A percentile compares a stretch with the other conserved stretches of the same genome.
Evolutionary conservation across 2,888 invertebrate genomes (phyloP).

Genomic region (Caenorhabditis sp.): DNA sequence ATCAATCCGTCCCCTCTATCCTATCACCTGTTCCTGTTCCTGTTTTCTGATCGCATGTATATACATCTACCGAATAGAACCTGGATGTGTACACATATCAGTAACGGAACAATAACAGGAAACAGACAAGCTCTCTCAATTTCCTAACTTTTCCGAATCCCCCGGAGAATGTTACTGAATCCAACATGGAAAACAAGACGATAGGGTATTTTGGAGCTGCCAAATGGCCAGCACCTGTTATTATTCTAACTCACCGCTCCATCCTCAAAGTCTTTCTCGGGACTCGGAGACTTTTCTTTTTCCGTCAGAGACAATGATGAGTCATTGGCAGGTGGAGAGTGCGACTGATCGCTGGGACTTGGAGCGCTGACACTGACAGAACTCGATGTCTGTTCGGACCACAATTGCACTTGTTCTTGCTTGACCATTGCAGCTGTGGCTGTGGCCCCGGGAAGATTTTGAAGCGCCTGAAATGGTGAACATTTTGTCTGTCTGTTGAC

Average conservation of each 20-base stretch:
- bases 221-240: slow-evolving; percentile 11
- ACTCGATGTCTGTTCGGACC: slow-evolving; percentile 67
- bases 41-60: slow-evolving; percentile 8
- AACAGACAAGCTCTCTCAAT: background rate
- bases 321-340: slow-evolving; percentile 53
- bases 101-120: slow-evolving; percentile 13
- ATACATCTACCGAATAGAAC: background rate
- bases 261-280: slow-evolving; percentile 59
- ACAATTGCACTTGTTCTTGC: slow-evolving; percentile 60
- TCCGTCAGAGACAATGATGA: slow-evolving; percentile 28
- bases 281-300: slow-evolving; percentile 47
- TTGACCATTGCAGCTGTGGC: slow-evolving; percentile 29
- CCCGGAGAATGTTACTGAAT: slow-evolving; percentile 1
- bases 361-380: slow-evolving; percentile 60
- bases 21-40: slow-evolving; percentile 2
- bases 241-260: slow-evolving; percentile 40
- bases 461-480: slow-evolving; percentile 23
- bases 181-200: slow-evolving; percentile 26
- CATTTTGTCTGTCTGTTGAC: background rate
- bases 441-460: slow-evolving; percentile 18
- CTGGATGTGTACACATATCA: background rate
- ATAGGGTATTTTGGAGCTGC: background rate
- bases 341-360: slow-evolving; percentile 63
- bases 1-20: slow-evolving; percentile 2
- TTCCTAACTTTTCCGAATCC: slow-evolving; percentile 3